Evolutionary conservation across 2,888 invertebrate genomes (phyloP).

Genomic region (Achlya flavicornis): DNA sequence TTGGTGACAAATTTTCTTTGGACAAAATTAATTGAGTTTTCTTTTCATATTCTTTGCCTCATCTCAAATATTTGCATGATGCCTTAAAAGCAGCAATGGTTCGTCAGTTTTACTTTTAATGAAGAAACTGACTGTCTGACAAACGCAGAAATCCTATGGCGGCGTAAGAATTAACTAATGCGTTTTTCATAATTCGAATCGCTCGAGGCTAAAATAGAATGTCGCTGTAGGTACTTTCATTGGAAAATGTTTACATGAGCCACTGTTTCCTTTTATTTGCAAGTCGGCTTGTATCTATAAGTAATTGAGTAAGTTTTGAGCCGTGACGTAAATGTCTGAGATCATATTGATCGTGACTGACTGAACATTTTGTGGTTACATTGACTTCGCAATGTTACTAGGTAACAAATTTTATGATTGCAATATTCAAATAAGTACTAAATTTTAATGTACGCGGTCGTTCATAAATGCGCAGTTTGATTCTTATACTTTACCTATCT

Average conservation of each 20-base stretch:
- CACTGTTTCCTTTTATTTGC: no score
- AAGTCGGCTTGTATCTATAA: not conserved
- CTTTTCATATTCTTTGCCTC: no score
- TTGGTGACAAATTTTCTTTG: not conserved
- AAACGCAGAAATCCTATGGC: no score
- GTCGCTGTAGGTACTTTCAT: no score
- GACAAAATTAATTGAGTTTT: not conserved
- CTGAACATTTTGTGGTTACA: slow-evolving; percentile 51
- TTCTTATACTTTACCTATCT: not conserved
- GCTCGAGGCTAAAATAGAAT: no score
- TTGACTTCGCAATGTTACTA: slow-evolving; percentile 39
- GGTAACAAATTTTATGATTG: slow-evolving; percentile 25
- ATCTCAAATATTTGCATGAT: no score
- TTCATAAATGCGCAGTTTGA: not conserved
- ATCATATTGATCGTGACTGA: slow-evolving; percentile 40
- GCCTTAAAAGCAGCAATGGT: no score
- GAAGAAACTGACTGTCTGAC: no score
- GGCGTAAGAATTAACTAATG: no score
- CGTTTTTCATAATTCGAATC: no score
- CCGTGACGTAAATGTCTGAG: slow-evolving; percentile 21
- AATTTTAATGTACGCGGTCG: not conserved
- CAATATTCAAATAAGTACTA: slow-evolving; percentile 11
- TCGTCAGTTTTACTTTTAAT: no score
- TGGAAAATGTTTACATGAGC: no score
- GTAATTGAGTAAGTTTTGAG: slow-evolving; percentile 22